A percentile compares a stretch with the other conserved stretches of the same genome.
phyloP scores from a whole-genome alignment of 2,888 invertebrate genomes.

The Hylaea fasciaria region DNA sequence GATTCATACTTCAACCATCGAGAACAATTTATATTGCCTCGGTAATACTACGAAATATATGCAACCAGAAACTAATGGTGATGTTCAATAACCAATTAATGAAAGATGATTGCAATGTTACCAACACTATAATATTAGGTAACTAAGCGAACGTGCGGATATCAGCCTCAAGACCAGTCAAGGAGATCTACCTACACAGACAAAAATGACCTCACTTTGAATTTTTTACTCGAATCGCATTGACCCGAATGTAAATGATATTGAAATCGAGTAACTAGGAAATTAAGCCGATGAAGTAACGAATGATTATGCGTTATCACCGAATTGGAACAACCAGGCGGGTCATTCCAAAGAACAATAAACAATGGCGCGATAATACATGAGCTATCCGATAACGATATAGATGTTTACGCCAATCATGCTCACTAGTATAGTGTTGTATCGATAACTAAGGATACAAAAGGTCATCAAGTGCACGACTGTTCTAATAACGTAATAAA shows the following conservation, averaged over 20 bases:
- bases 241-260: constrained; percentile 32
- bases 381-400: constrained; percentile 54
- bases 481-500: constrained; percentile 51
- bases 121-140: neutral
- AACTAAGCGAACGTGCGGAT: constrained; percentile 9
- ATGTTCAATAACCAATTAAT: neutral
- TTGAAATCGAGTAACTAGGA: constrained; percentile 33
- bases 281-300: constrained; percentile 37
- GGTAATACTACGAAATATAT: constrained; percentile 5
- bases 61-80: constrained; percentile 7
- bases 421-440: constrained; percentile 51
- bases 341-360: constrained; percentile 57
- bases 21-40: constrained; percentile 23
- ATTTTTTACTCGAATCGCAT: constrained; percentile 35
- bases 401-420: constrained; percentile 59
- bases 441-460: constrained; percentile 59
- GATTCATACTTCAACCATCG: constrained; percentile 31
- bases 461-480: constrained; percentile 58
- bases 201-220: constrained; percentile 33
- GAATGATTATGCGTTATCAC: constrained; percentile 48
- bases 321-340: constrained; percentile 51
- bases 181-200: constrained; percentile 28
- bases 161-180: constrained; percentile 29
- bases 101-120: neutral
- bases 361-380: constrained; percentile 63